Evolutionary conservation across 2,888 invertebrate species (phyloP).

Genomic region (Notodonta ziczac): DNA sequence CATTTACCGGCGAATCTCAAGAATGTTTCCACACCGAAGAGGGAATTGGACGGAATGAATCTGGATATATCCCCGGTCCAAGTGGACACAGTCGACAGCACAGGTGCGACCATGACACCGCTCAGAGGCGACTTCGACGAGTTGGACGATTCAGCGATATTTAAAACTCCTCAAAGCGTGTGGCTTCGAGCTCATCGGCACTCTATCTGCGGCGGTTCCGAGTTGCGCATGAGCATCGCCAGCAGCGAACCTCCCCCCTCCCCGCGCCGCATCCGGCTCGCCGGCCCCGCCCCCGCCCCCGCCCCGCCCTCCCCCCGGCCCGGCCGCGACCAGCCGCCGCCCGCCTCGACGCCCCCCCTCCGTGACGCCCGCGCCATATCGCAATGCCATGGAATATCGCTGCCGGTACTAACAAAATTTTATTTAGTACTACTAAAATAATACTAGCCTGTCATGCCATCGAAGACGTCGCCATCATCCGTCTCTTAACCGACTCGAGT

Average conservation of each 20-base stretch:
- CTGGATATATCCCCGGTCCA: constrained; percentile 77
- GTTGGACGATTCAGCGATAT: constrained; percentile 70
- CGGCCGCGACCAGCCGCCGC: constrained; percentile 68
- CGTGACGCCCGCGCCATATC: constrained; percentile 79
- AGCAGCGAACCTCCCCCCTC: constrained; percentile 19
- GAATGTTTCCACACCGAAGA: constrained; percentile 71
- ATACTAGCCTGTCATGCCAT: constrained; percentile 65
- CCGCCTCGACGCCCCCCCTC: constrained; percentile 71
- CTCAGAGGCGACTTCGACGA: constrained; percentile 62
- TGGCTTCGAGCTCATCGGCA: constrained; percentile 70
- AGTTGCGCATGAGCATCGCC: constrained; percentile 42
- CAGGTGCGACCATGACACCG: constrained; percentile 59
- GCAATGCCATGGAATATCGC: constrained; percentile 83
- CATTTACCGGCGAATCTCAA: constrained; percentile 63
- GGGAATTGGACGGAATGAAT: constrained; percentile 67
- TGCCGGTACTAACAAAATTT: constrained; percentile 86
- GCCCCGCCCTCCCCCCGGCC: constrained; percentile 46
- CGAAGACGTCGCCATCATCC: constrained; percentile 47
- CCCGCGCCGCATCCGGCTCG: constrained; percentile 33
- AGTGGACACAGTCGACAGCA: constrained; percentile 78
- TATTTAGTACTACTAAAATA: constrained; percentile 79
- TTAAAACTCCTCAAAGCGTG: constrained; percentile 75
- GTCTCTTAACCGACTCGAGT: constrained; percentile 32
- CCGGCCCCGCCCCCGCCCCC: constrained; percentile 45
- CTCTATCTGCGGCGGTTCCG: constrained; percentile 64